Evolutionary conservation across 2,113 vertebrate genomes (phyloP), one percentile per base, ranked within the genome.

Genomic region (Echinops telfairi): DNA sequence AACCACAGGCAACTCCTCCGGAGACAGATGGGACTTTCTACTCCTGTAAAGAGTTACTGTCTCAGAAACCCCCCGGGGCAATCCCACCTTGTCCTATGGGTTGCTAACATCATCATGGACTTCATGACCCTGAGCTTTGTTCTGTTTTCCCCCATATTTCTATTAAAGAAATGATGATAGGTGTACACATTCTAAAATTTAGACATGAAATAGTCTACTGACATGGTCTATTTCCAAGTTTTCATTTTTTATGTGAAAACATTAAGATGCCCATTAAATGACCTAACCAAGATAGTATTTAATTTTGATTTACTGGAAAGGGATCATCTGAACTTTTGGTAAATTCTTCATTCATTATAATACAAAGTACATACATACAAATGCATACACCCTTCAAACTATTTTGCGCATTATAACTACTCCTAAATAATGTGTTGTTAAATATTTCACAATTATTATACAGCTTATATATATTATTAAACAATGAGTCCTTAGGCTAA

Each of bases 341-440:
- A 93, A 87, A 68, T 77, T 92, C 2, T 89, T 53, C 66, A 27
- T 3, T 83, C 12, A 43, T 57, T 27, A 71, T 66, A 84, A 89
- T 22, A 78, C 2, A 76, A 90, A 6, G 5, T 58, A 23, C 9
- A 43, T 77, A 43, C 40, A 78, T n/a, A 33, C 29, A 88, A 88
- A 78, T 40, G 11, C 8, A 47, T 16, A 92, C 8, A 60, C 1
- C 70, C 57, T 77, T 84, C 93, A 78, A 84, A 53, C 81, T 82
- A 73, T 4, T 83, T 7, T 31, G 23, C 22, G 62, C 20, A 2
- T 81, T 64, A 78, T 84, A 78, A 38, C 33, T 86, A 66, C 79
- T 60, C 7, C 53, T 79, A 88, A 93, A 43, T 0, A 83, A 19
- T 31, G 82, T 83, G 60, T 31, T 62, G 83, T 12, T 36, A 53